phyloP scores from a whole-genome alignment of 2,113 vertebrate genomes.

The Polyodon spathula region DNA sequence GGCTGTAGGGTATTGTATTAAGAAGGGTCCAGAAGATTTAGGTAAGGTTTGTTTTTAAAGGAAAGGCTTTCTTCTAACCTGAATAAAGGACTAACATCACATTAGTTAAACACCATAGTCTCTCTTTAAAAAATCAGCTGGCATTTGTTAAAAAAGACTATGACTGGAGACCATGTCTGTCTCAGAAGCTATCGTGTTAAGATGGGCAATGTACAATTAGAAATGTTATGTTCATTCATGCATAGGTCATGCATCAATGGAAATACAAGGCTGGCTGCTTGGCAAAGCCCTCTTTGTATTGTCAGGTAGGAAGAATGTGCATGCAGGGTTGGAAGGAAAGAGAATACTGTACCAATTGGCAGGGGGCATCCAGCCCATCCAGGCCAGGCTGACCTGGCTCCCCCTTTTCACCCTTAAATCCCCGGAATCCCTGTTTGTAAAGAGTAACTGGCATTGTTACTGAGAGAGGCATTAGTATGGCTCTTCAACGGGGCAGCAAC shows the following conservation, averaged over 20 bases:
- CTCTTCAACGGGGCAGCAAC: slow-evolving; percentile 38
- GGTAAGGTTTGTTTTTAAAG: too few species aligned
- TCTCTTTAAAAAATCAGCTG: too few species aligned
- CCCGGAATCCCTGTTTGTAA: slow-evolving; percentile 99
- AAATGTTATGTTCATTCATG: slow-evolving; percentile 44
- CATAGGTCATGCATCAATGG: slow-evolving; percentile 48
- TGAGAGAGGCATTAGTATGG: slow-evolving; percentile 46
- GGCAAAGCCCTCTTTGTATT: slow-evolving; percentile 45
- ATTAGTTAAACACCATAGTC: too few species aligned
- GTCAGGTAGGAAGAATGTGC: slow-evolving; percentile 49
- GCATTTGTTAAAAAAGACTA: too few species aligned
- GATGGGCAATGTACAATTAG: too few species aligned
- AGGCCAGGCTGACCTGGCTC: slow-evolving; percentile 99
- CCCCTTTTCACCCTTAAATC: slow-evolving; percentile 99
- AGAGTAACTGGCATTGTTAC: slow-evolving; percentile 97
- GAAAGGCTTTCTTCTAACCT: too few species aligned
- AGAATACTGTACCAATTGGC: slow-evolving; percentile 99
- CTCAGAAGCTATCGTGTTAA: too few species aligned
- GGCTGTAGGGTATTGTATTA: too few species aligned
- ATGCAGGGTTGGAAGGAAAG: slow-evolving; percentile 92
- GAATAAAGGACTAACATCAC: too few species aligned
- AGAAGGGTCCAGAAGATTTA: too few species aligned
- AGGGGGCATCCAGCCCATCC: slow-evolving; percentile 99
- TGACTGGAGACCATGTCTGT: background rate
- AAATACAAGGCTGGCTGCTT: slow-evolving; percentile 49